A percentile compares a stretch with the other conserved stretches of the same genome.
phyloP scores from a whole-genome alignment of 2,113 vertebrate genomes.

The Montifringilla adamsi region DNA sequence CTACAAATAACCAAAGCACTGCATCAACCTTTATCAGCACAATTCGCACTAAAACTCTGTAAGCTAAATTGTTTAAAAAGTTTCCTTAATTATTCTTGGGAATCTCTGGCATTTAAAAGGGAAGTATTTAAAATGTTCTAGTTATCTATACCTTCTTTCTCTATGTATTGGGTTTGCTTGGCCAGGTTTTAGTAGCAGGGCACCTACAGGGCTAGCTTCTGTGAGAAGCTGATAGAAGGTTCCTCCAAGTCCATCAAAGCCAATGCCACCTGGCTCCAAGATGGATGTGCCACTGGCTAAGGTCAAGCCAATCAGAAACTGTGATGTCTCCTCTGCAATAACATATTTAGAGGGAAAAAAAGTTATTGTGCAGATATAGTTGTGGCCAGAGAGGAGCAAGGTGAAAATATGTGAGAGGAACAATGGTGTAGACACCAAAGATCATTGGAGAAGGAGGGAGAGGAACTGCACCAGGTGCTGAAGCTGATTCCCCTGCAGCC shows the following conservation, averaged over 20 bases:
- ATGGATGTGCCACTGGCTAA: neutral
- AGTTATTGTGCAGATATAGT: neutral
- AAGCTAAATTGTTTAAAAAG: neutral
- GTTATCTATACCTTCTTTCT: neutral
- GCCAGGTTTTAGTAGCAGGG: neutral
- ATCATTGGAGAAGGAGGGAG: neutral
- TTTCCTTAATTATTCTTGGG: neutral
- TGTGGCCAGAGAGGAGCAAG: accelerated
- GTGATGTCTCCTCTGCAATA: neutral
- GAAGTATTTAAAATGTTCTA: neutral
- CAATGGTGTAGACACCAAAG: neutral
- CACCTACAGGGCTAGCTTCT: neutral
- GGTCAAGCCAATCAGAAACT: neutral
- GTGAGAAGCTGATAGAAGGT: neutral
- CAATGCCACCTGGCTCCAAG: neutral
- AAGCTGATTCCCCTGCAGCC: neutral
- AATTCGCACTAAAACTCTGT: neutral
- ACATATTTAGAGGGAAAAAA: neutral
- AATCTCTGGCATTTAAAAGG: neutral
- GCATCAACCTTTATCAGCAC: neutral
- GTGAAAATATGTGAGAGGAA: neutral
- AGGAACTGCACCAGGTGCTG: neutral
- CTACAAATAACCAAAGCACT: neutral
- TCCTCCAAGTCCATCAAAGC: neutral
- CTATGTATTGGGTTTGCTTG: neutral